These are phyloP conservation scores for Coregonus clupeaformis DNA, from an alignment of 2,113 vertebrate species.

Conservation along the genomic window DNA sequence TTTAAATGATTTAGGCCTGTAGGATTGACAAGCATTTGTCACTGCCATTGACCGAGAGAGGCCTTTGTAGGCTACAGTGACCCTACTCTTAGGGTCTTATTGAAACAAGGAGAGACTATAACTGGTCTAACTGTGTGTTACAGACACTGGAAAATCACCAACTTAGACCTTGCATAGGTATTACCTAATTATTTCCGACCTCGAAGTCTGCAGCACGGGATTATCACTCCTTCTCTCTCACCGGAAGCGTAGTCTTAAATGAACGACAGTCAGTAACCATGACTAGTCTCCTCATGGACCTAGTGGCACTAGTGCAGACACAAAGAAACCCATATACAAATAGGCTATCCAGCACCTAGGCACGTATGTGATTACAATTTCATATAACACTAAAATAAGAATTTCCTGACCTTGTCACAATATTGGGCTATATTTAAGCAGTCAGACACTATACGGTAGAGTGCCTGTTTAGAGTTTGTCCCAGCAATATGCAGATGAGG, in stretches of 20 bases:
- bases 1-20: slow-evolving; percentile 38
- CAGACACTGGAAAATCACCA: slow-evolving; percentile 50
- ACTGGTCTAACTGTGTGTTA: slow-evolving; percentile 37
- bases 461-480: neutral
- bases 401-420: too few species aligned
- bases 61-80: neutral
- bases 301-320: slow-evolving; percentile 13
- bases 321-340: neutral
- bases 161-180: too few species aligned
- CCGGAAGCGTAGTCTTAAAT: slow-evolving; percentile 59
- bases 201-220: slow-evolving; percentile 55
- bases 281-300: slow-evolving; percentile 46
- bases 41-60: slow-evolving; percentile 5
- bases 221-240: slow-evolving; percentile 56
- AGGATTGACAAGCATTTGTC: slow-evolving; percentile 32
- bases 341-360: neutral
- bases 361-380: too few species aligned
- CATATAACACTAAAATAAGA: too few species aligned
- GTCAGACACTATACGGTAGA: neutral
- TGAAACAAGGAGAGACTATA: too few species aligned
- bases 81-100: too few species aligned
- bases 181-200: slow-evolving; percentile 67
- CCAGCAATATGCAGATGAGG: slow-evolving; percentile 22
- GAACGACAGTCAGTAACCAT: slow-evolving; percentile 47
- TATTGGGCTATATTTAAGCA: too few species aligned